Evolutionary conservation across 1,140 invertebrate species (phyloP).

Genomic region (Drosophila sp.): DNA sequence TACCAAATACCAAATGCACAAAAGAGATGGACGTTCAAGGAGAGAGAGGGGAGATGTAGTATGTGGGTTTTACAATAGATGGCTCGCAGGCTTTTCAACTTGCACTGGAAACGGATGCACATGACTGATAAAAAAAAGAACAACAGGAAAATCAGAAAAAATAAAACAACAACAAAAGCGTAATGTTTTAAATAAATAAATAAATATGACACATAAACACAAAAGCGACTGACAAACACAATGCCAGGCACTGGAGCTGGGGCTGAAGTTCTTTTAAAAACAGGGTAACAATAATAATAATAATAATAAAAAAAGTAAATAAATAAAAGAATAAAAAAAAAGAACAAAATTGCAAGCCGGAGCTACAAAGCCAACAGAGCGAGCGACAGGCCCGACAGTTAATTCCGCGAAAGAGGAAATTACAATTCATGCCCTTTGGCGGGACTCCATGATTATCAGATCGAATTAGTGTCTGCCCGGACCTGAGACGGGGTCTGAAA

Average conservation of each 20-base stretch:
- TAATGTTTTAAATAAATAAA: slow-evolving; percentile 74
- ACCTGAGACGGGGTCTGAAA: slow-evolving; percentile 28
- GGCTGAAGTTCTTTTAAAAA: slow-evolving; percentile 14
- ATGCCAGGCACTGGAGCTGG: not conserved
- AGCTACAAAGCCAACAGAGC: slow-evolving; percentile 61
- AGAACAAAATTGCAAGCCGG: slow-evolving; percentile 51
- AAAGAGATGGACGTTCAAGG: not conserved
- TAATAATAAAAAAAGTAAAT: slow-evolving; percentile 18
- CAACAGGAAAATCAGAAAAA: slow-evolving; percentile 21
- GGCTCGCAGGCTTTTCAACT: slow-evolving; percentile 22
- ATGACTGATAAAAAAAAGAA: slow-evolving; percentile 47
- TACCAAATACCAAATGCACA: not conserved
- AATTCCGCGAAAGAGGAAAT: slow-evolving; percentile 85
- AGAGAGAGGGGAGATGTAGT: not conserved
- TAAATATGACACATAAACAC: slow-evolving; percentile 81
- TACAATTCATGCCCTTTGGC: slow-evolving; percentile 85
- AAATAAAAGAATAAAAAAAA: slow-evolving; percentile 15
- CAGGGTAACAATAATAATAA: slow-evolving; percentile 25
- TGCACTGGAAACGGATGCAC: slow-evolving; percentile 42
- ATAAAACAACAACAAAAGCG: slow-evolving; percentile 45
- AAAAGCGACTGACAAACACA: slow-evolving; percentile 41
- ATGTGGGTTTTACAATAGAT: slow-evolving; percentile 13
- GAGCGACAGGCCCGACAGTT: slow-evolving; percentile 76
- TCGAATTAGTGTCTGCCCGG: slow-evolving; percentile 83
- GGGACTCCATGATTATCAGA: slow-evolving; percentile 83